Evolutionary conservation across 2,113 vertebrate genomes (phyloP), one percentile per base, ranked within the genome.

Genomic region (Saguinus imperator): DNA sequence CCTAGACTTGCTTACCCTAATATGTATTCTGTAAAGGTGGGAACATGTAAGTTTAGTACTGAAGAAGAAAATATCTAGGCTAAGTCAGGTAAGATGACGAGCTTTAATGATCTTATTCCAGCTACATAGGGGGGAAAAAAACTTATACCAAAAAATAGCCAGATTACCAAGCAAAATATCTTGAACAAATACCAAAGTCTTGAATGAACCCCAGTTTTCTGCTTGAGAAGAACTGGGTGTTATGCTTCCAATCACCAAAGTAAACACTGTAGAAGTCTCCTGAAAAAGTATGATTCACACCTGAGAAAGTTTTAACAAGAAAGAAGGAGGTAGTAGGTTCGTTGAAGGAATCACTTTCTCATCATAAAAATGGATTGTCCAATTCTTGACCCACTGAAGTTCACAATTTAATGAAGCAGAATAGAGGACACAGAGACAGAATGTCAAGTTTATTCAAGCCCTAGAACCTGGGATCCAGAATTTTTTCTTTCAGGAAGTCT

Each of bases 231-330:
- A 91, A 70, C n/a, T 91, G 35, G 18, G 14, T 25, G 37, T 48
- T 81, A 21, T 66, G 52, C n/a, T 82, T 83, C 8, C 35, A 5
- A 81, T 91, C 32, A 45, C 57, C 40, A 94, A 66, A 29, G 32
- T 18, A 52, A 52, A 81, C 48, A 57, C 25, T 66, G 3, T 27
- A 92, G 70, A 81, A 87, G 82, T 72, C 81, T 50, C 48, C 75
- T 89, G 66, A 91, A 94, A 91, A 86, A 25, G 57, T 93, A 43
- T 57, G 43, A 92, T 55, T 85, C 21, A 91, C 45, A 45, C 7
- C 85, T 86, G 50, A 79, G 73, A 90, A 48, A 77, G 72, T 76
- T 91, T 94, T 79, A 61, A 83, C n/a, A 87, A 87, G 43, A 64
- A 29, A 43, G 29, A 89, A 83, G 57, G 77, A 94, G 29, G 16